Conservation (phyloP, 2,113 vertebrate genomes). For the Catharus minimus region DNA sequence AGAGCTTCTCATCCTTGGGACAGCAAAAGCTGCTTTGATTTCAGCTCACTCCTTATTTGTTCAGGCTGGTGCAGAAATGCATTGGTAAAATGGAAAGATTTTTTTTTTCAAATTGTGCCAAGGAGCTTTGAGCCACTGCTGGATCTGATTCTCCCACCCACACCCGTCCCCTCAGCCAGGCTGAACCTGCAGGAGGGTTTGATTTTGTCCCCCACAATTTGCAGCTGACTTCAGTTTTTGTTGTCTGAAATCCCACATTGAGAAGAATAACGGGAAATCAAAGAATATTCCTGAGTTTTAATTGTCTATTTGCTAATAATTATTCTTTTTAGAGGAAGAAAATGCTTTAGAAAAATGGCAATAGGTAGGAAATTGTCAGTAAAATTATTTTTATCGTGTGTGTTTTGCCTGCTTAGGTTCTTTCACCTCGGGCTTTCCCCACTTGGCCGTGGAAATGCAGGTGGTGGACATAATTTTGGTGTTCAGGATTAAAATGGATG, state of each 20-base stretch:
- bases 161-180: too few relatives aligned
- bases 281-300: not conserved
- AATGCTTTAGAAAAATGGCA: not conserved
- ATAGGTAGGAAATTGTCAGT: not conserved
- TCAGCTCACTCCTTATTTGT: not conserved
- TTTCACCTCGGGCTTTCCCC: not conserved
- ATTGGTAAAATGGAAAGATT: not conserved
- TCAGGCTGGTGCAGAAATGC: not conserved
- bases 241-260: not conserved
- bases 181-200: not conserved
- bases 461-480: not conserved
- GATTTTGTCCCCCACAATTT: not conserved
- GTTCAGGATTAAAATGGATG: not conserved
- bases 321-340: not conserved
- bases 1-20: not conserved
- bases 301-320: not conserved
- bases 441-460: not conserved
- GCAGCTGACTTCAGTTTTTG: not conserved
- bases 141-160: not conserved
- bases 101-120: too few relatives aligned
- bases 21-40: not conserved
- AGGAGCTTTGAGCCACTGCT: not conserved
- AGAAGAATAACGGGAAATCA: not conserved
- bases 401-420: not conserved
- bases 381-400: not conserved